Conservation (phyloP, 1,140 invertebrate genomes). For the Drosophila nannoptera region DNA sequence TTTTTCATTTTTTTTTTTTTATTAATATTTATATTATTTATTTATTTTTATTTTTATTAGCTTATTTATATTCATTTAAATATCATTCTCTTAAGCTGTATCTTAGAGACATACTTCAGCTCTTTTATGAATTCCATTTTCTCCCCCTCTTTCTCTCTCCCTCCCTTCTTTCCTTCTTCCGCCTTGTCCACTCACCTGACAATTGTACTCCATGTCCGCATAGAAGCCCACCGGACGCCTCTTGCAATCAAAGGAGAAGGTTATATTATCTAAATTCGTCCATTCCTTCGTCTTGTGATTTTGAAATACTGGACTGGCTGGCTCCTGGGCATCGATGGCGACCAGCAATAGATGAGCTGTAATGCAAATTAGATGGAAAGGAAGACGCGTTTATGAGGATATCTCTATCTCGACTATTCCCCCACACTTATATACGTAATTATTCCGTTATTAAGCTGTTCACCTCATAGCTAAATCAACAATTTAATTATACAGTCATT, state of each 20-base stretch:
- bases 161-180: too few species aligned
- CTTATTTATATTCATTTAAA: too few species aligned
- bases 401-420: too few species aligned
- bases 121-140: background rate
- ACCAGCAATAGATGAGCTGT: constrained; percentile 53
- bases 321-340: constrained; percentile 60
- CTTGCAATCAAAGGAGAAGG: constrained; percentile 83
- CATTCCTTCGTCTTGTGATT: constrained; percentile 81
- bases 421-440: too few species aligned
- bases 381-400: background rate
- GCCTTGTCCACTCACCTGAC: constrained; percentile 79
- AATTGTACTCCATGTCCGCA: constrained; percentile 83
- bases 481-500: too few species aligned
- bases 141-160: background rate
- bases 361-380: background rate
- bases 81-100: too few species aligned
- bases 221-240: constrained; percentile 82
- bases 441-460: too few species aligned
- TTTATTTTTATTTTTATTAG: too few species aligned
- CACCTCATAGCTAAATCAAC: too few species aligned
- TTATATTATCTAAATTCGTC: constrained; percentile 83
- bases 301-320: constrained; percentile 78
- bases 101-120: too few species aligned
- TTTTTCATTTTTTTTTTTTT: too few species aligned
- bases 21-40: too few species aligned